Evolutionary conservation across 1,140 invertebrate species (phyloP), one percentile per base, ranked within the genome.

Genomic region (Cyphomyrmex costatus): DNA sequence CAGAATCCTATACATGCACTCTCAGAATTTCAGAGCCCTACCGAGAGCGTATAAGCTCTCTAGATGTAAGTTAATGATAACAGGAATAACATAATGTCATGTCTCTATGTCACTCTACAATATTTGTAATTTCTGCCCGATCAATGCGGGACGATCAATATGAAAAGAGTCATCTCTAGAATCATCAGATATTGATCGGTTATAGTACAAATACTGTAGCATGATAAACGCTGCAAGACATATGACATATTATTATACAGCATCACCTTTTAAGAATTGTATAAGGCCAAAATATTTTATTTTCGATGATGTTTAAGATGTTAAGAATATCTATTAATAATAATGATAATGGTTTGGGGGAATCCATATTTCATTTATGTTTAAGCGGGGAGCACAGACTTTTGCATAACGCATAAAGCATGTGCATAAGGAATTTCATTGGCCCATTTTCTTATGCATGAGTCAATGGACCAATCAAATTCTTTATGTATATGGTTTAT

Each of bases 1-100:
- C 98, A 98, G 90, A 98, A 98, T 94, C 98, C 98, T 24, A 98
- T 99, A 91, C 98, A 98, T 94, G 98, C 98, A n/a, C 96, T 99
- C 8, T 98, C 98, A 30, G 98, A 99, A 96, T 99, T 99, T 95
- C 98, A 99, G 95, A 98, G 98, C 94, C 97, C 98, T 58, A 98
- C 98, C 21, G 98, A 98, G 93, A 97, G 97, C 78, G 97, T 98
- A 68, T 98, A 97, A 97, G 79, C 56, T 85, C 36, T 86, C n/a
- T 24, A 27, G 14, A 88, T 87, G 79, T 87, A 88, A 86, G 79
- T 90, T 87, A 78, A 85, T 51, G 71, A 84, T 56, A 56, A 82
- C 8, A 86, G 30, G 79, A 65, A 27, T 49, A 90, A 86, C 19
- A 33, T 77, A 66, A 0, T 21, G 36, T 46, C n/a, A 36, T 36